Base-by-base conservation (phyloP, 2,113 vertebrate species). In the Sinocyclocheilus rhinocerous region DNA sequence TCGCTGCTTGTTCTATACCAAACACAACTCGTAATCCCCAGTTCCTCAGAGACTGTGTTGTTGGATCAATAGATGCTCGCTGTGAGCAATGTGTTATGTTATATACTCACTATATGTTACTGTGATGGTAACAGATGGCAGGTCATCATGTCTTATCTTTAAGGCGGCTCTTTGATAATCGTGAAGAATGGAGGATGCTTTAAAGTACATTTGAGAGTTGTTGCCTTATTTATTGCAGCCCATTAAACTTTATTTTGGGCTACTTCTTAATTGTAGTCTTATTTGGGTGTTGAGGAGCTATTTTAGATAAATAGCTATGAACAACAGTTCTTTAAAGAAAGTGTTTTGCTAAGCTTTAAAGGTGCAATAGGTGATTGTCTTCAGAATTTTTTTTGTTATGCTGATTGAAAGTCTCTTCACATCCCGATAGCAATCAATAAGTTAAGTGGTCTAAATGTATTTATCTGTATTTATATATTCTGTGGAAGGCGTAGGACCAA, bases 21-120 rank as follows among this genome's bases (percentile, higher is more conserved):
- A 88, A 86, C 65, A 76, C 20, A 39, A 63, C 26, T 63, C 39
- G 50, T 81, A 84, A 85, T 82, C 73, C 61, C 10, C 61, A 16
- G 70, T 83, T 82, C 61, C 50, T 67, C 6, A 36, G 26, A 87
- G 67, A n/a, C 61, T 26, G 10, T 50, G 2, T 9, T 63, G 75
- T 85, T 52, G 45, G 75, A 85, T 63, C 83, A 67, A 85, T 65
- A 85, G 36, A 77, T 55, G 24, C 63, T 48, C 0, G 18, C 79
- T 67, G 65, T 83, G 65, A 83, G 26, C 65, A 57, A 83, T 83
- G 50, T 83, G 16, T 65, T 36, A 59, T 81, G 52, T 42, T 70
- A 24, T 70, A 69, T 26, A 83, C 61, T 70, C 45, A 9, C 81
- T 33, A 18, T 50, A n/a, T 10, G 48, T 72, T 83, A 39, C 48